Evolutionary conservation across 1,140 invertebrate genomes (phyloP), one percentile per base, ranked within the genome.

Genomic region (Reticulitermes speratus): DNA sequence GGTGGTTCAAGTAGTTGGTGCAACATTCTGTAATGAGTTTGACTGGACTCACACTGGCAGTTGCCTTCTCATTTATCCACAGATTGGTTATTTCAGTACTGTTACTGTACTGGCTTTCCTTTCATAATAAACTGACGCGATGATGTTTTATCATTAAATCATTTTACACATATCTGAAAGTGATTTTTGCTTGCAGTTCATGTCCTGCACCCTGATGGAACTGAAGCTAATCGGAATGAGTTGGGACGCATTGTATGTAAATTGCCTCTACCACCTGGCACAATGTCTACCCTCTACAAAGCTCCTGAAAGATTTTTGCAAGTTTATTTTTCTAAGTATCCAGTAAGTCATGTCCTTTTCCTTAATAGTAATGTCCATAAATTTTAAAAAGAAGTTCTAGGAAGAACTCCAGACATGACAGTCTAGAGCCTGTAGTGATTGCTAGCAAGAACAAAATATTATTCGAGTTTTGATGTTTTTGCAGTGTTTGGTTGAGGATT

Each of bases 221-320:
- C 91, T 30, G 93, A 94, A 89, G 94, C 96, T 32, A 89, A 91
- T 11, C 86, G 91, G 0, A 92, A 94, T 48, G 96, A 98, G 91
- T 91, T 98, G 3, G 97, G 97, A 0, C 92, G 96, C 88, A 96
- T 98, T 88, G 96, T 94, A 0, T 92, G 97, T 23, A 97, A 97
- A 90, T 89, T 97, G 25, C 98, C 98, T 0, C 90, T 98, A 32
- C 97, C 97, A 1, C 98, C 98, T 0, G 97, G 97, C 12, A 95
- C 94, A 55, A 94, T 98, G 89, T 94, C 95, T 0, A 97, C 96
- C 0, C 91, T 99, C 0, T 98, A 96, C 91, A 93, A 93, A 88
- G 94, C 96, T 45, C 95, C 97, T 86, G 95, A 97, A n/a, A 93
- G 94, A 86, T 99, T 96, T 89, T 93, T 95, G 85, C 92, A 96